A percentile compares a stretch with the other conserved stretches of the same genome.
phyloP scores from a whole-genome alignment of 2,113 vertebrate species.

The Riparia riparia region DNA sequence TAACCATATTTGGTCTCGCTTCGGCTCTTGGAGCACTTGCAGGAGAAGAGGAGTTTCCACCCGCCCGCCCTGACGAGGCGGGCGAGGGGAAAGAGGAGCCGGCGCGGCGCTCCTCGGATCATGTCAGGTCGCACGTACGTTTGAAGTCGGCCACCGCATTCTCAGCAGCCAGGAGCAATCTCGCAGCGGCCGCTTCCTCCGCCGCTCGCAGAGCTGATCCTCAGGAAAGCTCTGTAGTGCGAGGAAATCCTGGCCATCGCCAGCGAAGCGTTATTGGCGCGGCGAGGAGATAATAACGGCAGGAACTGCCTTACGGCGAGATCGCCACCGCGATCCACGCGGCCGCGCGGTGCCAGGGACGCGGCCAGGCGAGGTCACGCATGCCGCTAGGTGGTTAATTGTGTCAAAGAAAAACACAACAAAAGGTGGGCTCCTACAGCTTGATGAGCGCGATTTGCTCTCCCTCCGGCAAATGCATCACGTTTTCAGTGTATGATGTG shows the following conservation, averaged over 20 bases:
- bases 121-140: slow-evolving; percentile 65
- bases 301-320: not conserved
- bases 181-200: slow-evolving; percentile 22
- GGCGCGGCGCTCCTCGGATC: not conserved
- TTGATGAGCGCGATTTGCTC: not conserved
- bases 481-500: accelerated
- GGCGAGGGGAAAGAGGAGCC: not conserved
- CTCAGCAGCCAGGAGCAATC: slow-evolving; percentile 9
- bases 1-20: not conserved
- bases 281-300: not conserved
- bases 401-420: not conserved
- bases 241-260: slow-evolving; percentile 65
- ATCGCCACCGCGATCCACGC: not conserved
- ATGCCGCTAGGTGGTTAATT: not conserved
- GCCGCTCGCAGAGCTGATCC: not conserved
- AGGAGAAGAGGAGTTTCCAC: slow-evolving; percentile 3
- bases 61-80: accelerated
- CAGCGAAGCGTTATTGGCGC: not conserved
- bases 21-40: not conserved
- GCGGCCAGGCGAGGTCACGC: not conserved
- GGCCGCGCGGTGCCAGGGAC: not conserved
- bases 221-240: slow-evolving; percentile 51
- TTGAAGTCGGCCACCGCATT: not conserved
- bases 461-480: not conserved
- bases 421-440: not conserved